A percentile compares a stretch with the other conserved stretches of the same genome.
phyloP scores from a whole-genome alignment of 92 coral and sea anemone genomes.

The Isaurus tuberculatus region DNA sequence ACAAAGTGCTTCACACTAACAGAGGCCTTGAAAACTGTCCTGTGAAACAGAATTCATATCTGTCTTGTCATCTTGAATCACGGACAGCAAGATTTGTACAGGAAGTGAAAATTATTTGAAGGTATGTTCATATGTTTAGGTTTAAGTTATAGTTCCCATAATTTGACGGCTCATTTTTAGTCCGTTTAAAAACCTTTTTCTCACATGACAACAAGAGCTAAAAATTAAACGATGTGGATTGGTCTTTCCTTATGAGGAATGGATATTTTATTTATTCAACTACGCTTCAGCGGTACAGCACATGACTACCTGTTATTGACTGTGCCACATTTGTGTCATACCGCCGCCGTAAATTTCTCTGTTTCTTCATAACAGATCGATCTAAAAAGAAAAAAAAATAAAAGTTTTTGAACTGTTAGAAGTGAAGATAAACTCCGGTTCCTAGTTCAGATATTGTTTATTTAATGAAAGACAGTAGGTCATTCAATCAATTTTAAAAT shows the following conservation, averaged over 20 bases:
- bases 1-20: background rate
- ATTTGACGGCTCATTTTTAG: background rate
- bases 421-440: background rate
- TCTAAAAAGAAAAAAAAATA: background rate
- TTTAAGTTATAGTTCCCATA: background rate
- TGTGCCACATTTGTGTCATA: background rate
- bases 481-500: background rate
- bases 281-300: background rate
- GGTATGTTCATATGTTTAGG: constrained; percentile 40
- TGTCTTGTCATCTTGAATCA: background rate
- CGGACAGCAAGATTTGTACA: constrained; percentile 9
- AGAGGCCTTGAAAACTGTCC: background rate
- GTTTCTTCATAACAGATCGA: background rate
- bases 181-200: background rate
- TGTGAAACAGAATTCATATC: background rate
- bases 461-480: background rate
- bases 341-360: background rate
- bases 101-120: constrained; percentile 33
- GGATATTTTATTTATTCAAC: background rate
- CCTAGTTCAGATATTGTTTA: background rate
- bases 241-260: background rate
- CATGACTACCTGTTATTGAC: background rate
- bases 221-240: background rate
- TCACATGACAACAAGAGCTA: background rate
- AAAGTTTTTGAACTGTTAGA: background rate